Evolutionary conservation across 2,113 vertebrate species (phyloP).

Genomic region (Heterotilapia buettikoferi): DNA sequence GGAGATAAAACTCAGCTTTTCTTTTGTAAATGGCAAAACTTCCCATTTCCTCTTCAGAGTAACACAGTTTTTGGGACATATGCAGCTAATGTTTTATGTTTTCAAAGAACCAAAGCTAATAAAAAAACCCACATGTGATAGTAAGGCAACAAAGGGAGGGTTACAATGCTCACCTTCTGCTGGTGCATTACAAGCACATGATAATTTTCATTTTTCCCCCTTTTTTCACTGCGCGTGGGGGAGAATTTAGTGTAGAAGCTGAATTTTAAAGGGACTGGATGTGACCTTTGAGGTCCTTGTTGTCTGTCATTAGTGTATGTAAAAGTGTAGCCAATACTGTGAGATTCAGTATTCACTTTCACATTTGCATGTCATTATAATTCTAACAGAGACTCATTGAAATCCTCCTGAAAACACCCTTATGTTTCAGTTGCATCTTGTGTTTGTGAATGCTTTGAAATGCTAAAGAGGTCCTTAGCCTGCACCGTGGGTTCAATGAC

Average conservation of each 20-base stretch:
- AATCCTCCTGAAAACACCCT: constrained; percentile 18
- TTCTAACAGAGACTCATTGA: constrained; percentile 38
- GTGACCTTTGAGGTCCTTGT: neutral
- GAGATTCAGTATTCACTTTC: constrained; percentile 2
- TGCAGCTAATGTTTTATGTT: neutral
- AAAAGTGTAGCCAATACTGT: neutral
- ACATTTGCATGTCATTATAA: constrained; percentile 47
- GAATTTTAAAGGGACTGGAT: neutral
- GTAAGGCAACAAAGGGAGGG: neutral
- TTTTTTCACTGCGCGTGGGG: neutral
- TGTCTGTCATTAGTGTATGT: neutral
- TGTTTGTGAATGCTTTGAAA: constrained; percentile 55
- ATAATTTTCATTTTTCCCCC: neutral
- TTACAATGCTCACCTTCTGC: neutral
- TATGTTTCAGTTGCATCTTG: neutral
- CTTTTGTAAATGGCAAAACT: neutral
- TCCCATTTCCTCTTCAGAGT: neutral
- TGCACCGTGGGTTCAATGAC: constrained; percentile 4
- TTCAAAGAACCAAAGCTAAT: neutral
- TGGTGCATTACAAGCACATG: neutral
- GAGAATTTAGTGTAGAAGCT: neutral
- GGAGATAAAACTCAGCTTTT: neutral
- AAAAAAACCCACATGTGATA: neutral
- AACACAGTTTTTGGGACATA: neutral
- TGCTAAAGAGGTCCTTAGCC: constrained; percentile 50